Evolutionary conservation across 2,797 vertebrate species (phyloP), one percentile per base, ranked within the genome.

Genomic region (Enteromius unitaeniatus): DNA sequence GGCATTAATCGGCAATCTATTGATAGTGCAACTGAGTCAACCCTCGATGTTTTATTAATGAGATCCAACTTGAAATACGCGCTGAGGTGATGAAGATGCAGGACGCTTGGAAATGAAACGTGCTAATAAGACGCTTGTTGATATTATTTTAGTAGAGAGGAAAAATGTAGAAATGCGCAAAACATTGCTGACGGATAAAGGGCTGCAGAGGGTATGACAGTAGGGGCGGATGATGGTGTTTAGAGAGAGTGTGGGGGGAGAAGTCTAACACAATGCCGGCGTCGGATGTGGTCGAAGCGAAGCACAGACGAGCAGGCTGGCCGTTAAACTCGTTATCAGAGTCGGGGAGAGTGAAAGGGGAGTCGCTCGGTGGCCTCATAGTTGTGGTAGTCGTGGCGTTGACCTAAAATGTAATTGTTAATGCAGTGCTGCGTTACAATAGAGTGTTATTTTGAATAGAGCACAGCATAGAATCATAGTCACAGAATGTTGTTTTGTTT

Each of bases 41-140:
- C 2, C 62, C 60, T 77, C 6, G 62, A 83, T 83, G 81, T 77
- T 83, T 83, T 83, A 77, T 83, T 83, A 37, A 83, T 77, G 81
- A 74, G 70, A 42, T 77, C 40, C 64, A 68, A 69, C 51, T 69
- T 82, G 58, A 73, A 34, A 55, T n/a, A 23, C 79, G n/a, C 51
- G 23, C 67, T 4, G 79, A 70, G 67, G 31, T 15, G 51, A 62
- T 40, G 70, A 65, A 51, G 21, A 47, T 82, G 6, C 79, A 5
- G 26, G 55, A 51, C 62, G 19, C 6, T 49, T 79, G 40, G 58
- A 55, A 28, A 15, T 75, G 26, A 47, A 78, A 64, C 58, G 19
- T 47, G 77, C 26, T 21, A n/a, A 58, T 58, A n/a, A 58, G 49
- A 74, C 23, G 31, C 53, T 64, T 42, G 34, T 53, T 31, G 55